Conservation (phyloP, 2,888 invertebrate genomes). For the Eupithecia subumbrata region DNA sequence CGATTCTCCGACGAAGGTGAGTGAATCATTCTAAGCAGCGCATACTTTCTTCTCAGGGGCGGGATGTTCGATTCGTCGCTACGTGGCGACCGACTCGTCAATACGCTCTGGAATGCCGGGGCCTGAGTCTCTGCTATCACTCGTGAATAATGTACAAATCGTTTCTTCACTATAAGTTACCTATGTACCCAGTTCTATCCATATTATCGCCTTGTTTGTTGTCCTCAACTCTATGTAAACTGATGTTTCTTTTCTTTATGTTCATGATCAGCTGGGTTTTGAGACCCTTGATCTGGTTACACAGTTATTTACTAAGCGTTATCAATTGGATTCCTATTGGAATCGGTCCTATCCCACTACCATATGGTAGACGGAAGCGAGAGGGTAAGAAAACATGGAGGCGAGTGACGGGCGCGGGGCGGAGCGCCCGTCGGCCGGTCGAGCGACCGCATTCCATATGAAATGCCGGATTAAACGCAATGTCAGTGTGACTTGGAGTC, state of each 20-base stretch:
- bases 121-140: constrained; percentile 51
- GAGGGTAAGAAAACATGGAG: constrained; percentile 78
- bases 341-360: constrained; percentile 73
- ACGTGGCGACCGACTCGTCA: constrained; percentile 74
- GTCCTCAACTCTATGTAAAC: background rate
- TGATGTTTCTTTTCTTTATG: constrained; percentile 4
- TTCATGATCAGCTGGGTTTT: background rate
- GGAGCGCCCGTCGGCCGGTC: constrained; percentile 68
- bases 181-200: background rate
- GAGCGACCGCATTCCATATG: constrained; percentile 82
- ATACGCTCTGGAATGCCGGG: constrained; percentile 65
- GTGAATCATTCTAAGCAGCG: constrained; percentile 60
- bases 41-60: constrained; percentile 54
- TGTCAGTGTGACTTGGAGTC: constrained; percentile 77
- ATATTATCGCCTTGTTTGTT: background rate
- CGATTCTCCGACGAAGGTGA: constrained; percentile 74
- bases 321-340: constrained; percentile 66
- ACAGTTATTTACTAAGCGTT: background rate
- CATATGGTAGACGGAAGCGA: constrained; percentile 78
- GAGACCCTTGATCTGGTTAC: background rate
- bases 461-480: constrained; percentile 82
- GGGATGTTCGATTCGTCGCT: constrained; percentile 64
- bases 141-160: constrained; percentile 44
- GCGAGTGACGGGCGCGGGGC: constrained; percentile 70
- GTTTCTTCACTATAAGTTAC: background rate